Evolutionary conservation across 2,888 invertebrate species (phyloP), one percentile per base, ranked within the genome.

Genomic region (Hypercompe scribonia): DNA sequence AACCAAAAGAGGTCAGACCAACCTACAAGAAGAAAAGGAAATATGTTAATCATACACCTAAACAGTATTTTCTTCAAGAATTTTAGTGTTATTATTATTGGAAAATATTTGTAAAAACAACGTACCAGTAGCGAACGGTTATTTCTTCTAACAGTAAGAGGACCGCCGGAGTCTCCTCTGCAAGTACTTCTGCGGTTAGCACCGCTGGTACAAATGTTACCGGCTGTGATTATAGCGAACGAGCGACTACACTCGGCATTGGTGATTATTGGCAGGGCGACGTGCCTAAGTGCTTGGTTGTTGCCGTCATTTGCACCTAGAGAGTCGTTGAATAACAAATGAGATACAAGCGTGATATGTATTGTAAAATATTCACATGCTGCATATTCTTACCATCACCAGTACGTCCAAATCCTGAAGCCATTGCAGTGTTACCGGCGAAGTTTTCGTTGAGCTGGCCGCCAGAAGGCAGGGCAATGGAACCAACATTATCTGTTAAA

Each of bases 161-260:
- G 93, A 7, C 93, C 92, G 7, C 93, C 92, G 5, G 93, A 94
- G 80, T 94, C 93, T 3, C 93, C 93, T 2, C 78, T 68, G 80
- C 93, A 93, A 7, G 84, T 84, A 71, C 87, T 82, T 18, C 67
- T 72, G 15, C 85, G 83, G 1, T 86, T 86, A 28, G 82, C 24
- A 1, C 90, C 89, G 50, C 90, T 91, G 70, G 87, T 89, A 80
- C 90, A 93, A 58, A 93, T 82, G 84, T 92, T 89, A 42, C 84
- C 82, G 7, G 77, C 18, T 10, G 86, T 88, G 18, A 93, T 18
- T 39, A 86, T 71, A 3, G 80, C 4, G 80, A 87, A 92, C 73
- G 8, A 76, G 0, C 1, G 74, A 69, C 78, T 88, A 90, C 21
- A 79, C 80, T 24, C 81, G 7, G 18, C 31, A 80, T 92, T 92